Evolutionary conservation across 2,797 vertebrate species (phyloP).

Genomic region (Sebastiscus tertius): DNA sequence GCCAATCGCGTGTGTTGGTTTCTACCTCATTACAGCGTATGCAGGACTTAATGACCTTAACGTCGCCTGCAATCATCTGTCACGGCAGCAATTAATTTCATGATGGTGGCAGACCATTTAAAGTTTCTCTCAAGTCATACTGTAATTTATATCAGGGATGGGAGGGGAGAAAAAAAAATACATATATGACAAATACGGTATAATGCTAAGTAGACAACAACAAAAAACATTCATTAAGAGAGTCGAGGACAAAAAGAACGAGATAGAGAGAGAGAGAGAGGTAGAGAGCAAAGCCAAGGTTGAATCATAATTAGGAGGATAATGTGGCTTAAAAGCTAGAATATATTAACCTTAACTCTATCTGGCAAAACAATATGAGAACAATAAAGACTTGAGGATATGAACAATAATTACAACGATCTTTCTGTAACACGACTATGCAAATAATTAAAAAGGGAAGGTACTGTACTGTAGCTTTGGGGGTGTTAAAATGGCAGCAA

Average conservation of each 20-base stretch:
- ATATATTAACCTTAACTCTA: slow-evolving; percentile 59
- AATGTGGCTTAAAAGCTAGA: slow-evolving; percentile 65
- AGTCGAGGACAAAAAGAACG: slow-evolving; percentile 40
- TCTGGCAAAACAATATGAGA: slow-evolving; percentile 50
- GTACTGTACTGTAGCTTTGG: background rate
- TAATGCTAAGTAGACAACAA: slow-evolving; percentile 72
- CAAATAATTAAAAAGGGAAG: slow-evolving; percentile 23
- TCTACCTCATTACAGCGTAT: slow-evolving; percentile 83
- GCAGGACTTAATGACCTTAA: slow-evolving; percentile 86
- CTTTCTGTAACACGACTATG: background rate
- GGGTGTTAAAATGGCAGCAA: slow-evolving; percentile 13
- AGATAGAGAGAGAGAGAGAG: slow-evolving; percentile 18
- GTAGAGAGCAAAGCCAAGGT: slow-evolving; percentile 65
- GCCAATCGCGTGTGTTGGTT: slow-evolving; percentile 80
- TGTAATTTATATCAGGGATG: slow-evolving; percentile 66
- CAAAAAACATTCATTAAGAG: slow-evolving; percentile 76
- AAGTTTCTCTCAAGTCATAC: slow-evolving; percentile 75
- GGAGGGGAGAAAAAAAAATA: slow-evolving; percentile 26
- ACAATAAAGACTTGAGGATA: slow-evolving; percentile 43
- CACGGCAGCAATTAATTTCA: slow-evolving; percentile 83
- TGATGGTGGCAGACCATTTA: slow-evolving; percentile 76
- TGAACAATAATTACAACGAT: slow-evolving; percentile 30
- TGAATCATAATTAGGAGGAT: slow-evolving; percentile 76
- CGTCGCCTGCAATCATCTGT: slow-evolving; percentile 80
- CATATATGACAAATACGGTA: slow-evolving; percentile 69